phyloP scores from a whole-genome alignment of 2,113 vertebrate genomes.

The Pomatostomus ruficeps region DNA sequence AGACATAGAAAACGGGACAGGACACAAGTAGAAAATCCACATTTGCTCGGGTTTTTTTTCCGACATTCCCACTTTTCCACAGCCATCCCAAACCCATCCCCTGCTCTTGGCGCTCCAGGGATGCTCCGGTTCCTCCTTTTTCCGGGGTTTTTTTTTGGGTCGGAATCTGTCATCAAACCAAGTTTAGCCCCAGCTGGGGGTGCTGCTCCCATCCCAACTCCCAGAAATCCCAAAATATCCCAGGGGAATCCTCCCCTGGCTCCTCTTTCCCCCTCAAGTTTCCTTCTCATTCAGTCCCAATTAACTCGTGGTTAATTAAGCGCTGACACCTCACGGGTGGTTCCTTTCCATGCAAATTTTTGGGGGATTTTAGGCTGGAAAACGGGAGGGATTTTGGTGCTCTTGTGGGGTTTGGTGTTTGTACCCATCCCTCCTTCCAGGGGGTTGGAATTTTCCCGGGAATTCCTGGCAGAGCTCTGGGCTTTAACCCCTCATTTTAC shows the following conservation, averaged over 20 bases:
- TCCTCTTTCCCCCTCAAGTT: background rate
- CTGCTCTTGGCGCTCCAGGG: conserved; percentile 9
- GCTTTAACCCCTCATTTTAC: background rate
- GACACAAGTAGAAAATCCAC: conserved; percentile 90
- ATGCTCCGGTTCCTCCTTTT: background rate
- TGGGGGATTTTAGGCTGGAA: background rate
- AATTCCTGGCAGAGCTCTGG: background rate
- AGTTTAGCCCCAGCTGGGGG: background rate
- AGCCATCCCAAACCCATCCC: conserved; percentile 47
- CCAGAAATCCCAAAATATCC: background rate
- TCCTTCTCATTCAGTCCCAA: fast-evolving
- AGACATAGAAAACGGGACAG: conserved; percentile 93
- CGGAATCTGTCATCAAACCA: conserved; percentile 38
- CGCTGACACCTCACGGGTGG: background rate
- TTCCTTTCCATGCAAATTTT: fast-evolving
- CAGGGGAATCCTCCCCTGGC: background rate
- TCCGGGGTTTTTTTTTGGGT: background rate
- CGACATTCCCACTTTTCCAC: conserved; percentile 49
- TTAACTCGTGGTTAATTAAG: background rate
- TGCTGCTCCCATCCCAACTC: background rate
- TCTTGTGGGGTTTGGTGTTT: background rate
- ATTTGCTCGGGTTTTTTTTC: conserved; percentile 37
- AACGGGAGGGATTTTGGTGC: background rate
- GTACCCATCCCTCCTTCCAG: background rate
- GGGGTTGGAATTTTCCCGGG: background rate